Percentiles rank a stretch among this genome's conserved stretches.
phyloP scores from a whole-genome alignment of 2,797 vertebrate species.

The Graptemys geographica region DNA sequence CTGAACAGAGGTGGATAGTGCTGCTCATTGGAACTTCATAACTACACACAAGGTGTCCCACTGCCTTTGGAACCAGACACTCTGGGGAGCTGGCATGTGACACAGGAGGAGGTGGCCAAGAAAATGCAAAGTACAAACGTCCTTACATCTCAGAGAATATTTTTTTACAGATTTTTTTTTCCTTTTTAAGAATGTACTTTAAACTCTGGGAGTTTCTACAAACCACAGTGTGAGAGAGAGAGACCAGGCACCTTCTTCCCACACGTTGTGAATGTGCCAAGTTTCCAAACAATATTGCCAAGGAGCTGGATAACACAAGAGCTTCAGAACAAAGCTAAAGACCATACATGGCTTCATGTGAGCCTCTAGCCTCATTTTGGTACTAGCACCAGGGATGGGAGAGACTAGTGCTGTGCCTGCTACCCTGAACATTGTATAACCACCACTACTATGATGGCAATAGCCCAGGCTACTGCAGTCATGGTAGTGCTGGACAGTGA shows the following conservation, averaged over 20 bases:
- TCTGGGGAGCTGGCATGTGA: slow-evolving; percentile 27
- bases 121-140: slow-evolving; percentile 63
- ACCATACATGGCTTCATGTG: neutral
- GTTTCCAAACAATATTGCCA: slow-evolving; percentile 2
- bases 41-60: slow-evolving; percentile 43
- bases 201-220: slow-evolving; percentile 20
- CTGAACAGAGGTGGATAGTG: slow-evolving; percentile 26
- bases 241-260: slow-evolving; percentile 26
- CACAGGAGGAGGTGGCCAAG: slow-evolving; percentile 45
- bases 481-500: neutral
- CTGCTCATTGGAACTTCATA: neutral
- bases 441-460: neutral
- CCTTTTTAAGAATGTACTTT: slow-evolving; percentile 46
- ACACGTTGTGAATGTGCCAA: slow-evolving; percentile 69
- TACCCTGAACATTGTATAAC: neutral
- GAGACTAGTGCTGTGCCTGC: neutral
- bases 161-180: slow-evolving; percentile 69
- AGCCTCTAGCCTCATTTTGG: fast-evolving
- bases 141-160: slow-evolving; percentile 74
- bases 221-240: neutral
- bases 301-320: slow-evolving; percentile 4
- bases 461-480: neutral
- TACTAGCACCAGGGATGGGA: neutral
- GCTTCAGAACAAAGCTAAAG: neutral
- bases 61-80: slow-evolving; percentile 59